Percentiles rank a stretch among this genome's conserved stretches.
These are phyloP conservation scores for Actinia tenebrosa DNA, from an alignment of 64 coral and sea anemone species.

Conservation along the genomic window DNA sequence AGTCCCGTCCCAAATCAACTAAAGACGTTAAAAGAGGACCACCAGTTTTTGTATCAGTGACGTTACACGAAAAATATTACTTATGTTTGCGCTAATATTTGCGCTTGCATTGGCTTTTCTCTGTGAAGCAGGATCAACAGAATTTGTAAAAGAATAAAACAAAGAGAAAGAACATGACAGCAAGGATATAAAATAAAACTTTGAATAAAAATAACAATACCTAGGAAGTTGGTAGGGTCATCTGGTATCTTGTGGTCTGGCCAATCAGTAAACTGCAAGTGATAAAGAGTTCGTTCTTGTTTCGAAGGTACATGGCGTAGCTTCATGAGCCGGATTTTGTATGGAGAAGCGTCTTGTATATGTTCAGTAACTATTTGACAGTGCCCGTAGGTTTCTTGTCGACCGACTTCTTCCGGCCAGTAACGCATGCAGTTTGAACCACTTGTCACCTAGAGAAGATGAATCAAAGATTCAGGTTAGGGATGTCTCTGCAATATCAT, in stretches of 20 bases:
- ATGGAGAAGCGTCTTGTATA: slow-evolving; percentile 45
- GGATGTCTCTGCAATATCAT: background rate
- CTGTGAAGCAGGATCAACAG: too few species aligned
- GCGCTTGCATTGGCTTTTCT: too few species aligned
- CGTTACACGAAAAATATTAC: too few species aligned
- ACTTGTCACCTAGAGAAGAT: slow-evolving; percentile 18
- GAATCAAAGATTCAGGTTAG: background rate
- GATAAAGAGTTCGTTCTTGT: slow-evolving; percentile 45
- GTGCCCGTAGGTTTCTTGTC: slow-evolving; percentile 23
- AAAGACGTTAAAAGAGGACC: too few species aligned
- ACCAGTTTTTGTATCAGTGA: too few species aligned
- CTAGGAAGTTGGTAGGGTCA: slow-evolving; percentile 75
- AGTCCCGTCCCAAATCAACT: too few species aligned
- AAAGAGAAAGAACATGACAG: too few species aligned
- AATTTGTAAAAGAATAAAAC: too few species aligned
- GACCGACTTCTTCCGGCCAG: slow-evolving; percentile 69
- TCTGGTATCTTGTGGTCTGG: slow-evolving; percentile 84
- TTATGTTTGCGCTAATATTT: too few species aligned
- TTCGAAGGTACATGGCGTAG: slow-evolving; percentile 17
- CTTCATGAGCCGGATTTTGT: slow-evolving; percentile 50
- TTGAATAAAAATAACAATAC: slow-evolving; percentile 16
- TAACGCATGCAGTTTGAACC: slow-evolving; percentile 65
- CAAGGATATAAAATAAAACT: too few species aligned
- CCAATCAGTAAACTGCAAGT: slow-evolving; percentile 92
- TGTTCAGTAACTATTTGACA: slow-evolving; percentile 59